Conservation (phyloP, 2,113 vertebrate species). For the Pluvianellus socialis region DNA sequence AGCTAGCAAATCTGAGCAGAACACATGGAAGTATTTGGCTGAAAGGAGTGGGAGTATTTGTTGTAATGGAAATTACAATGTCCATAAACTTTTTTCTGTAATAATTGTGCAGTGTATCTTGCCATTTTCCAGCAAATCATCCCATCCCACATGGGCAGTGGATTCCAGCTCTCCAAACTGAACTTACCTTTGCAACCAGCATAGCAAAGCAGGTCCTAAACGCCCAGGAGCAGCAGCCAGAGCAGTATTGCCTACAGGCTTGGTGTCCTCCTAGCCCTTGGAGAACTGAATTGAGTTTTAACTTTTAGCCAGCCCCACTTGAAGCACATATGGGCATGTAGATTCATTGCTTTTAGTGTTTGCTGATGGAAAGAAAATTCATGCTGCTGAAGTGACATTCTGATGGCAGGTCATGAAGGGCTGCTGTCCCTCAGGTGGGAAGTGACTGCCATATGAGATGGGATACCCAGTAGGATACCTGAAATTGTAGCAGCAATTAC, state of each 20-base stretch:
- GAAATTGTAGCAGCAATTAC: background rate
- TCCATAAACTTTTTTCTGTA: background rate
- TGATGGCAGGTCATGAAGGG: background rate
- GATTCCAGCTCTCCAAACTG: background rate
- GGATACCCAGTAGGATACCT: background rate
- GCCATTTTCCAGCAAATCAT: background rate
- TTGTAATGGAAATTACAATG: background rate
- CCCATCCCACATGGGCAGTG: background rate
- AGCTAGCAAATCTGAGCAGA: background rate
- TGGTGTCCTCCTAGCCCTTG: background rate
- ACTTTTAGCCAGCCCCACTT: background rate
- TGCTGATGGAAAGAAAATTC: background rate
- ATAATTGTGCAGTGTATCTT: background rate
- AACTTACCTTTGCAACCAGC: background rate
- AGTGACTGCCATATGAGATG: background rate
- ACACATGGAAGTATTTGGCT: fast-evolving
- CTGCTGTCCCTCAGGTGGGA: background rate
- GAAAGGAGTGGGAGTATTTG: background rate
- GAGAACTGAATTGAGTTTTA: background rate
- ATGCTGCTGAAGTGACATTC: background rate
- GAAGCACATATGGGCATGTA: background rate
- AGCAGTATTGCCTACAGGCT: background rate
- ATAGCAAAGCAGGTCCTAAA: background rate
- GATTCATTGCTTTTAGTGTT: background rate
- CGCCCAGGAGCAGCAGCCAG: background rate